Percentiles rank a stretch among this genome's conserved stretches.
These are phyloP conservation scores for Sminthurinus signatus DNA, from an alignment of 1,140 invertebrate species.

Conservation along the genomic window DNA sequence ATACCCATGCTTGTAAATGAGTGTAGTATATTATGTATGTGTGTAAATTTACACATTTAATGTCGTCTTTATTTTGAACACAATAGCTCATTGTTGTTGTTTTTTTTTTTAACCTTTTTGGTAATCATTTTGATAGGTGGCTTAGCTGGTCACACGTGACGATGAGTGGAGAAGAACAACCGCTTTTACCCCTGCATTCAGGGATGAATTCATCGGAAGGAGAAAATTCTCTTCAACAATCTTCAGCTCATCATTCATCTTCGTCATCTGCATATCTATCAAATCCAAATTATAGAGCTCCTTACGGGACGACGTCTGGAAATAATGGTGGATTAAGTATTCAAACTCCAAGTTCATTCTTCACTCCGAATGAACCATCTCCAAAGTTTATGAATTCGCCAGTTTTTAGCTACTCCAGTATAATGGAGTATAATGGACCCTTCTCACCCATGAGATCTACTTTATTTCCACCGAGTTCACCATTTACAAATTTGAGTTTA, in stretches of 20 bases:
- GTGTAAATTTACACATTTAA: too few relatives aligned
- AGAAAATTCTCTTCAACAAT: neutral
- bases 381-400: conserved; percentile 41
- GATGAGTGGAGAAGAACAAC: conserved; percentile 28
- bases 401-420: conserved; percentile 37
- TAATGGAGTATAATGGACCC: conserved; percentile 40
- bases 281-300: neutral
- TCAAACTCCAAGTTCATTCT: conserved; percentile 38
- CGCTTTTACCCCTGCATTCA: conserved; percentile 7
- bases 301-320: neutral
- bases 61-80: too few relatives aligned
- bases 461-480: conserved; percentile 34
- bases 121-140: conserved; percentile 38
- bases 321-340: neutral
- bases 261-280: neutral
- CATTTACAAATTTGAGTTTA: conserved; percentile 36
- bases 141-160: conserved; percentile 32
- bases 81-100: too few relatives aligned
- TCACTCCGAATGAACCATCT: conserved; percentile 39
- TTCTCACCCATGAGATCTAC: conserved; percentile 35
- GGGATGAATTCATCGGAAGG: neutral
- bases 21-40: too few relatives aligned
- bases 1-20: too few relatives aligned
- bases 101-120: too few relatives aligned
- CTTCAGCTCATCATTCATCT: neutral